phyloP scores from a whole-genome alignment of 2,888 invertebrate genomes.

The Lochmaea capreae region DNA sequence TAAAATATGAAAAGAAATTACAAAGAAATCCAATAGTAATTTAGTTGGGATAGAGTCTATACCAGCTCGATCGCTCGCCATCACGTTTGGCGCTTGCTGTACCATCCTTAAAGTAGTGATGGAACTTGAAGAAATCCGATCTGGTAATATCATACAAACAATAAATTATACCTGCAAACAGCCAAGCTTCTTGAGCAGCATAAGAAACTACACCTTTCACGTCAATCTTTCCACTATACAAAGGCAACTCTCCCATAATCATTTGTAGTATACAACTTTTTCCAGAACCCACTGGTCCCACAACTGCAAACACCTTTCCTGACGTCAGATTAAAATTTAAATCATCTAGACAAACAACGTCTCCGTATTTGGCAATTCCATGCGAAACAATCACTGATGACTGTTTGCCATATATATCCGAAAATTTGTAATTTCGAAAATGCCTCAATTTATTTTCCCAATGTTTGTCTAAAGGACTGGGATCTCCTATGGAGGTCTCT shows the following conservation, averaged over 20 bases:
- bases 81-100: too few species aligned
- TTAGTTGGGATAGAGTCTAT: too few species aligned
- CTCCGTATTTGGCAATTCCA: constrained; percentile 53
- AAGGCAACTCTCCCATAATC: constrained; percentile 64
- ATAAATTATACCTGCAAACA: constrained; percentile 63
- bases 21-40: too few species aligned
- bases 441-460: constrained; percentile 36
- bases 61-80: too few species aligned
- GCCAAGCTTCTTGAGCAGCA: constrained; percentile 75
- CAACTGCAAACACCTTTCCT: constrained; percentile 68
- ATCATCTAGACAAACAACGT: constrained; percentile 63
- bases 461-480: constrained; percentile 54
- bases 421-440: neutral
- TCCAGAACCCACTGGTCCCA: constrained; percentile 78
- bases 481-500: constrained; percentile 59
- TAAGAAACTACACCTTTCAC: constrained; percentile 70
- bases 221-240: constrained; percentile 63
- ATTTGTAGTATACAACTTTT: constrained; percentile 68
- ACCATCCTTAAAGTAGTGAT: too few species aligned
- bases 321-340: constrained; percentile 64
- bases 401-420: neutral
- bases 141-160: too few species aligned
- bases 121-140: too few species aligned
- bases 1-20: too few species aligned
- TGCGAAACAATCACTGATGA: constrained; percentile 23